Evolutionary conservation across 1,140 invertebrate genomes (phyloP).

Genomic region (Trigoniulus corallinus): DNA sequence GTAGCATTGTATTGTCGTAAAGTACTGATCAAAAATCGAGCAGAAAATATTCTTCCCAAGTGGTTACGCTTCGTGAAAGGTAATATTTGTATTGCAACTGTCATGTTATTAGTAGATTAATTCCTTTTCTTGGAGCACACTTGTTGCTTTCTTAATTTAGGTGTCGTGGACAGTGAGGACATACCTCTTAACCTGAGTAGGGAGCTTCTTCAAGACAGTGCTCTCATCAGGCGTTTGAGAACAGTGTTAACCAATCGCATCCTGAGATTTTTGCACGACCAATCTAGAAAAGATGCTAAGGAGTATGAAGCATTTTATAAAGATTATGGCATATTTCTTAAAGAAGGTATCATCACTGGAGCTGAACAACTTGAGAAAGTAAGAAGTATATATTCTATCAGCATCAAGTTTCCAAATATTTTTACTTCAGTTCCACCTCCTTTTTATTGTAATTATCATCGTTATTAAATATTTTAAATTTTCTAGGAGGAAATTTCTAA

Average conservation of each 20-base stretch:
- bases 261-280: constrained; percentile 70
- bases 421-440: no score
- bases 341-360: constrained; percentile 82
- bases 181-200: constrained; percentile 93
- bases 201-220: constrained; percentile 86
- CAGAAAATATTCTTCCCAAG: constrained; percentile 79
- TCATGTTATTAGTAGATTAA: neutral
- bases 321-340: constrained; percentile 83
- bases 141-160: constrained; percentile 24
- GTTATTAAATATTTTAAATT: neutral
- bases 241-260: constrained; percentile 68
- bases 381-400: no score
- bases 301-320: constrained; percentile 75
- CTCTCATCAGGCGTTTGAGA: constrained; percentile 69
- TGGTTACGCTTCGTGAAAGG: constrained; percentile 89
- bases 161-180: constrained; percentile 94
- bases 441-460: no score
- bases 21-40: constrained; percentile 72
- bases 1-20: constrained; percentile 80
- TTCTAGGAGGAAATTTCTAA: constrained; percentile 77
- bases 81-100: no score
- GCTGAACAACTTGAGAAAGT: constrained; percentile 64
- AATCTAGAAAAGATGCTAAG: constrained; percentile 62
- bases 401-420: neutral
- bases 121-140: no score